Evolutionary conservation across 2,888 invertebrate species (phyloP).

Genomic region (Megaustenia siamemsis): DNA sequence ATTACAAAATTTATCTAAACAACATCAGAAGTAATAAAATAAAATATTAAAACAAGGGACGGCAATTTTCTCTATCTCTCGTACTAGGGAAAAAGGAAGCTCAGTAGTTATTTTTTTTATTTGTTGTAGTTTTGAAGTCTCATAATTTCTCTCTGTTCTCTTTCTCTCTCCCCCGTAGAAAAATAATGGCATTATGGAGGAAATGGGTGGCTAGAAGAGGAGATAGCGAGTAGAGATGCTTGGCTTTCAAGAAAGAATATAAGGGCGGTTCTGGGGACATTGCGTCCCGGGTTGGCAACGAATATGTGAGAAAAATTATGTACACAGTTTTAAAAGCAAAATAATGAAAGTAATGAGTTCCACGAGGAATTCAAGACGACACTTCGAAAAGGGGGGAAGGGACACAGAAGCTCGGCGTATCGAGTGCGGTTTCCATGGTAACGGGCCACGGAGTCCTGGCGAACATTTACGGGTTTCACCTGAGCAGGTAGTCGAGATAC

Average conservation of each 20-base stretch:
- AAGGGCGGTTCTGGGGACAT: background rate
- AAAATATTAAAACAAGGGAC: constrained; percentile 39
- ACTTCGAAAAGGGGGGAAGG: constrained; percentile 33
- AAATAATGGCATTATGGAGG: constrained; percentile 1
- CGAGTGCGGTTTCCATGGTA: constrained; percentile 59
- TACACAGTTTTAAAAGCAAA: constrained; percentile 27
- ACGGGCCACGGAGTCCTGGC: constrained; percentile 52
- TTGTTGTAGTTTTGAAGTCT: too few species aligned
- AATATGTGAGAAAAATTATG: constrained; percentile 19
- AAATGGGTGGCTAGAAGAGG: background rate
- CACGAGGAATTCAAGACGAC: constrained; percentile 22
- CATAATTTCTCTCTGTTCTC: too few species aligned
- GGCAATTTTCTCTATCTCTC: constrained; percentile 35
- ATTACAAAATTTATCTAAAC: constrained; percentile 4
- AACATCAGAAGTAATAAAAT: constrained; percentile 25
- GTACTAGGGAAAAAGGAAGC: constrained; percentile 2
- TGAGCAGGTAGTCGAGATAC: constrained; percentile 45
- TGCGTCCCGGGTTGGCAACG: background rate
- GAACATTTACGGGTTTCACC: constrained; percentile 51
- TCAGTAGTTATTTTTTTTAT: too few species aligned
- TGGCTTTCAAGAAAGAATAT: background rate
- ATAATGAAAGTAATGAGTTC: background rate
- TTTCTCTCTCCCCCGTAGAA: background rate
- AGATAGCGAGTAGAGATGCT: background rate
- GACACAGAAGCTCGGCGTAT: constrained; percentile 46